Evolutionary conservation across 92 coral and sea anemone genomes (phyloP), one percentile per base, ranked within the genome.

Genomic region (Palythoa caribaeorum): DNA sequence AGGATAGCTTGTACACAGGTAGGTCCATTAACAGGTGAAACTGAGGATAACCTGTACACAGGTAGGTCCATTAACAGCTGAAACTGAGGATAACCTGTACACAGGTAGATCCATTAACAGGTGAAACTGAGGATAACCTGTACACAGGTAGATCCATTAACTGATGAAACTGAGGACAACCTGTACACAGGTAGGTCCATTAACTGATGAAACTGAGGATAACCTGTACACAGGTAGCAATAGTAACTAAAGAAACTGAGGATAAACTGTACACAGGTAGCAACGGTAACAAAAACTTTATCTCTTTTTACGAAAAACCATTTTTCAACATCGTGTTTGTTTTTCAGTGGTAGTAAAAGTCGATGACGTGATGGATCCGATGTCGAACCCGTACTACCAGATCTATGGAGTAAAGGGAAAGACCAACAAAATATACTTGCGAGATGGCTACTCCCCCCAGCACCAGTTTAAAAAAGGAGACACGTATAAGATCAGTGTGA

Each of bases 291-390:
- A 60, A 63, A n/a, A 63, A 9, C n/a, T 17, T 63, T n/a, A 63
- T 10, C 21, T 63, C 70, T 3, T 63, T 3, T 19, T 5, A 47
- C n/a, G 37, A 21, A 9, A 28, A 37, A 81, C 38, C 6, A 36
- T 6, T 38, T 35, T 70, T 70, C 19, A 68, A 21, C 14, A 1
- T 62, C 1, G 20, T 20, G 16, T 39, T 40, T 44, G 14, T 78
- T 11, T 38, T 37, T 3, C 21, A 94, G 98, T 94, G 60, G 92
- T 87, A 17, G 89, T 92, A 55, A 91, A 94, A 55, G 94, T 93
- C 6, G 96, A 95, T 12, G 98, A 94, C 6, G 96, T 94, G 80
- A 71, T 91, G 77, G 94, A 94, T 73, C 98, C 98, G 21, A 90
- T 90, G 55, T 92, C 92, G 20, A 93, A 92, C 50, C 98, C 98